Evolutionary conservation across 2,888 invertebrate genomes (phyloP).

Genomic region (Thysanoteuthis rhombus): DNA sequence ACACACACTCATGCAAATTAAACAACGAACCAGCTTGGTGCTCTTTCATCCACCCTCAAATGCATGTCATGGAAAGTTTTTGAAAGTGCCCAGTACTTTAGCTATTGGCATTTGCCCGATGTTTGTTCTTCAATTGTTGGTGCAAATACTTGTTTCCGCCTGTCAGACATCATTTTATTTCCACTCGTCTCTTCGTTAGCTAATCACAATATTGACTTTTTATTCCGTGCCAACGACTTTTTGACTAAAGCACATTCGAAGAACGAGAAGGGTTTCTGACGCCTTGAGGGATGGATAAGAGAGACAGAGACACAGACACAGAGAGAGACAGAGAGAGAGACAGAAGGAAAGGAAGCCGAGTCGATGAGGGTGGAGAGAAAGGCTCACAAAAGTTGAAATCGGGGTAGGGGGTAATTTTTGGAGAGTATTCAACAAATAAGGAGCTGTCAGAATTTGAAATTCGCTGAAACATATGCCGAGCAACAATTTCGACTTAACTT

Average conservation of each 20-base stretch:
- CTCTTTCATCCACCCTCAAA: neutral
- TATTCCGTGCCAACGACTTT: neutral
- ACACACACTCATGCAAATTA: neutral
- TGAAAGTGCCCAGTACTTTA: neutral
- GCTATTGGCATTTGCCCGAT: neutral
- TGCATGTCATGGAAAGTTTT: neutral
- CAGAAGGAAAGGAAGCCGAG: neutral
- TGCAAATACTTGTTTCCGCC: neutral
- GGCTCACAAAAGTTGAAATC: too few relatives aligned
- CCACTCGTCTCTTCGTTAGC: neutral
- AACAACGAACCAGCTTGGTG: neutral
- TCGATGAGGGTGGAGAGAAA: too few relatives aligned
- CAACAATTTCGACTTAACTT: neutral
- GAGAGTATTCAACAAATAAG: neutral
- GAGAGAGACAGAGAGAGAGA: neutral
- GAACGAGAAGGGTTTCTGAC: neutral
- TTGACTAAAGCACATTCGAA: conserved; percentile 12
- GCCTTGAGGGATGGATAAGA: neutral
- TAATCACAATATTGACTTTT: conserved; percentile 12
- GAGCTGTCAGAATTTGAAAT: neutral
- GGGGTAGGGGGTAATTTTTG: neutral
- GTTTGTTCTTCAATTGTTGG: neutral
- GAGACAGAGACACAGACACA: neutral
- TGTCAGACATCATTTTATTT: neutral
- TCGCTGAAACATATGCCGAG: neutral